phyloP scores from a whole-genome alignment of 2,888 invertebrate species.

The Conops quadrifasciatus region DNA sequence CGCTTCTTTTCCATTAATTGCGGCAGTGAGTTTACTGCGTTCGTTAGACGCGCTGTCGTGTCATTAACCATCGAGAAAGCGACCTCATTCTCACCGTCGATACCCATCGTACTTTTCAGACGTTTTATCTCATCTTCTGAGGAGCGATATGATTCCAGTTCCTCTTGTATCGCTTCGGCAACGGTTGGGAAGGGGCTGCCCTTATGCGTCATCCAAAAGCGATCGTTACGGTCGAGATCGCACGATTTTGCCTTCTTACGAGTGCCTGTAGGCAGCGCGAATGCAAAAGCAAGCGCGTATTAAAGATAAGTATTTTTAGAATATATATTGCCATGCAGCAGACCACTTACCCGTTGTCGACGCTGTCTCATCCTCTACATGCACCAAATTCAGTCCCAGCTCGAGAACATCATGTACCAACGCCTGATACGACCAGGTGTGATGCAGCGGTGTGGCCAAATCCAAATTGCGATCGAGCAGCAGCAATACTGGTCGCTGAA shows the following conservation, averaged over 20 bases:
- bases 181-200: conserved; percentile 94
- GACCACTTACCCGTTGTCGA: conserved; percentile 44
- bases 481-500: conserved; percentile 92
- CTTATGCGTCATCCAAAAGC: conserved; percentile 93
- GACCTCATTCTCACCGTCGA: conserved; percentile 87
- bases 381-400: conserved; percentile 83
- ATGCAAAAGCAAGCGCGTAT: too few relatives aligned
- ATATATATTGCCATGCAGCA: background rate
- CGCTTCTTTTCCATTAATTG: conserved; percentile 97
- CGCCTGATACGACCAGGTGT: conserved; percentile 99
- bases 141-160: conserved; percentile 89
- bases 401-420: conserved; percentile 95
- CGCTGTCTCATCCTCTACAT: conserved; percentile 73
- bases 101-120: conserved; percentile 92
- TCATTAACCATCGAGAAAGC: conserved; percentile 89
- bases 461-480: conserved; percentile 94
- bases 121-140: conserved; percentile 98
- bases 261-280: conserved; percentile 68
- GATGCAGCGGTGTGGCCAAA: conserved; percentile 97
- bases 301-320: background rate
- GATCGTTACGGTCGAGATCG: conserved; percentile 88
- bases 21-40: conserved; percentile 94
- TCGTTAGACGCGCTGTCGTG: conserved; percentile 91
- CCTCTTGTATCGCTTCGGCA: conserved; percentile 98
- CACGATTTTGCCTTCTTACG: conserved; percentile 85